Conservation (phyloP, 2,888 invertebrate genomes). For the Blastobasis adustella region DNA sequence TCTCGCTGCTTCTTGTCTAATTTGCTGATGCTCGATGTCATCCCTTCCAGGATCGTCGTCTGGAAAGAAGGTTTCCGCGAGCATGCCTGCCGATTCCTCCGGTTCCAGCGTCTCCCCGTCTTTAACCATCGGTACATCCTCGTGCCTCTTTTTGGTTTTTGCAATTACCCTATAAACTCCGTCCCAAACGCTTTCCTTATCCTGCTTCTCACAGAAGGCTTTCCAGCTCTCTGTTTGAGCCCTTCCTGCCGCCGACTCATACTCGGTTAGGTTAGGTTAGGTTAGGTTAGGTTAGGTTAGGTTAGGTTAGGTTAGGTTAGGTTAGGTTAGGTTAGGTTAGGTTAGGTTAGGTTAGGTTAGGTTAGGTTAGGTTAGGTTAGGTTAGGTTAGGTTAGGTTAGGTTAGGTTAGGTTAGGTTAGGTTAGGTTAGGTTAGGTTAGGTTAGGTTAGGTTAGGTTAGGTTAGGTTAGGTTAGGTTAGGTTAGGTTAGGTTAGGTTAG, state of each 20-base stretch:
- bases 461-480: too few species aligned
- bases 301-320: too few species aligned
- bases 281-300: too few species aligned
- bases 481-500: too few species aligned
- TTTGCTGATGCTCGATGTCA: not conserved
- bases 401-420: constrained; percentile 12
- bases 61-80: not conserved
- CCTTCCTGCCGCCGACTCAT: constrained; percentile 8
- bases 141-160: too few species aligned
- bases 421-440: constrained; percentile 9
- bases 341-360: too few species aligned
- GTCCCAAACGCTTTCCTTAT: constrained; percentile 11
- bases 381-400: constrained; percentile 11
- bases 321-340: too few species aligned
- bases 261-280: too few species aligned
- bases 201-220: constrained; percentile 13
- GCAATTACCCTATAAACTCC: constrained; percentile 6
- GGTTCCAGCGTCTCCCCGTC: not conserved
- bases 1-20: not conserved
- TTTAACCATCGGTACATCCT: too few species aligned
- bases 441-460: too few species aligned
- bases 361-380: constrained; percentile 14
- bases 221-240: constrained; percentile 16
- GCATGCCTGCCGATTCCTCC: not conserved
- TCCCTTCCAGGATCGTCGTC: not conserved